A percentile compares a stretch with the other conserved stretches of the same genome.
These are phyloP conservation scores for Heliangelus exortis DNA, from an alignment of 2,797 vertebrate genomes.

Conservation along the genomic window DNA sequence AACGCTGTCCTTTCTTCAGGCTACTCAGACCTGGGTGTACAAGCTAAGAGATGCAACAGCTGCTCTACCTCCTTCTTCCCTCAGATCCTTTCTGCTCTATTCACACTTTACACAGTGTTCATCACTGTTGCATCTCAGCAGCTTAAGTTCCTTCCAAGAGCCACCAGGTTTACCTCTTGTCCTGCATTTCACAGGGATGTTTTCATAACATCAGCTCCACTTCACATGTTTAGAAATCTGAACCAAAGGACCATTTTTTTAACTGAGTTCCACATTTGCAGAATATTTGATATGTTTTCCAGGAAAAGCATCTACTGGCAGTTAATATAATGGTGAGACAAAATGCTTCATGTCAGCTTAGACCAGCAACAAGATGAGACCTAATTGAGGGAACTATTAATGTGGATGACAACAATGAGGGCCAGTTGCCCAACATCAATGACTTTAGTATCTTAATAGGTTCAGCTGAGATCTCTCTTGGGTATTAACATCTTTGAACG, in stretches of 20 bases:
- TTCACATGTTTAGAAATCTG: neutral
- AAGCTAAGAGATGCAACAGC: neutral
- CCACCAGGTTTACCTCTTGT: neutral
- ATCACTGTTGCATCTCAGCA: neutral
- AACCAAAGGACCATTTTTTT: neutral
- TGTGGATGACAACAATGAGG: neutral
- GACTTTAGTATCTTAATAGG: neutral
- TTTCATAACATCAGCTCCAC: fast-evolving
- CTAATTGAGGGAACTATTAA: neutral
- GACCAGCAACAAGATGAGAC: neutral
- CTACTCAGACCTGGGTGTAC: neutral
- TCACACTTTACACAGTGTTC: neutral
- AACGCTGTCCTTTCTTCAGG: neutral
- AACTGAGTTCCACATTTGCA: neutral
- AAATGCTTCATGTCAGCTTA: neutral
- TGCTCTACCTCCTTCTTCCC: neutral
- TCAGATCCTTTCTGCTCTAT: neutral
- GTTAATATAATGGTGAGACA: neutral
- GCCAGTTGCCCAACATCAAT: neutral
- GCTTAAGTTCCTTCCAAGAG: neutral
- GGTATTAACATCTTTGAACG: neutral
- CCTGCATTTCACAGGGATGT: neutral
- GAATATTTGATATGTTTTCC: neutral
- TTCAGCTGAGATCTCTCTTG: neutral
- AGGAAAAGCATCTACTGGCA: neutral